These are phyloP conservation scores for Monodelphis domestica DNA, from an alignment of 2,797 vertebrate species.

Conservation along the genomic window DNA sequence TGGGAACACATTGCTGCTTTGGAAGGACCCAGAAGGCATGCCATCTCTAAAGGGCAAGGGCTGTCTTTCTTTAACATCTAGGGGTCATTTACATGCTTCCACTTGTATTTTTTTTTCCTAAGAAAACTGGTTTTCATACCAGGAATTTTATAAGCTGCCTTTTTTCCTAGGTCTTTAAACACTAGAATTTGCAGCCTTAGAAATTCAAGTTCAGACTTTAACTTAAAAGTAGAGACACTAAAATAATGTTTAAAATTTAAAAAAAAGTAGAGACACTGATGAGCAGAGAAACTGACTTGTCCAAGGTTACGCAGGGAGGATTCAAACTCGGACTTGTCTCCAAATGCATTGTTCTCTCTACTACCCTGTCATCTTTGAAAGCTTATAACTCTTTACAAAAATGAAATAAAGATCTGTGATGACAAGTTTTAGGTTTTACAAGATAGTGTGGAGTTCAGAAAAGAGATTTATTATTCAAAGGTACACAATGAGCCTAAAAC, in stretches of 20 bases:
- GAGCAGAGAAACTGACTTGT: background rate
- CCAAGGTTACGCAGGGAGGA: background rate
- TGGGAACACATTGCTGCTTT: slow-evolving; percentile 20
- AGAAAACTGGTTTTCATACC: background rate
- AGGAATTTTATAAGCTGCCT: background rate
- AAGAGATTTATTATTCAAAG: slow-evolving; percentile 13
- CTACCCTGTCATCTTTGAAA: background rate
- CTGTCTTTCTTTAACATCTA: slow-evolving; percentile 17
- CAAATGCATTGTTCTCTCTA: background rate
- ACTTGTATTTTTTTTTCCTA: background rate
- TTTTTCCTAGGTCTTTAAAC: background rate
- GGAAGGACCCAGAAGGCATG: slow-evolving; percentile 21
- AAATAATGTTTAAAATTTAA: too few relatives aligned
- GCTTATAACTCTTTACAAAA: slow-evolving; percentile 35
- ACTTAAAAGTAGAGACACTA: background rate
- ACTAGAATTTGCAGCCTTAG: background rate
- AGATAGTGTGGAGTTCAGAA: background rate
- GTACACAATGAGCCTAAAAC: background rate
- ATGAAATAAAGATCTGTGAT: slow-evolving; percentile 14
- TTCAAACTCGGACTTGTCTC: background rate
- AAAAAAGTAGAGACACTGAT: background rate
- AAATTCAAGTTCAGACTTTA: background rate
- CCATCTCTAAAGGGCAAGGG: background rate
- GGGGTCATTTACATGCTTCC: background rate
- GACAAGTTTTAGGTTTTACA: slow-evolving; percentile 24